phyloP scores from a whole-genome alignment of 2,113 vertebrate genomes.

The Callionymus lyra region DNA sequence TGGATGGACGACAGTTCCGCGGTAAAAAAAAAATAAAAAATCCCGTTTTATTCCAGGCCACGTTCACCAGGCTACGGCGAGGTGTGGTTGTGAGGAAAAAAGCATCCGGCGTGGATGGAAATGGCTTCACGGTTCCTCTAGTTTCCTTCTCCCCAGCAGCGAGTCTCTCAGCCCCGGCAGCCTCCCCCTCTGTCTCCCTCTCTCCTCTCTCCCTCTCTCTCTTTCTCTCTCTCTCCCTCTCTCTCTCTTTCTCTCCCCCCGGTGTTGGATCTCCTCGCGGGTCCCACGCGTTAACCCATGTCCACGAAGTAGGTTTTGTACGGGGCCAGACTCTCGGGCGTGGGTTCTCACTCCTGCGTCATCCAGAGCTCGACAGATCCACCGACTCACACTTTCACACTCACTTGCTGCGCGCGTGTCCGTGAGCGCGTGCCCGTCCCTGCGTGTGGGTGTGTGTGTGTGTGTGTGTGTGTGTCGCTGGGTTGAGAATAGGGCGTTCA shows the following conservation, averaged over 20 bases:
- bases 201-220: too few relatives aligned
- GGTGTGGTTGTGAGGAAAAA: too few relatives aligned
- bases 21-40: background rate
- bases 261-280: slow-evolving; percentile 2
- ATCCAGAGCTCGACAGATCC: slow-evolving; percentile 28
- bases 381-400: slow-evolving; percentile 8
- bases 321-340: background rate
- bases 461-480: too few relatives aligned
- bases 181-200: slow-evolving; percentile 27
- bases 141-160: slow-evolving; percentile 14
- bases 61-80: slow-evolving; percentile 2
- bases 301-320: slow-evolving; percentile 3
- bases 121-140: slow-evolving; percentile 61
- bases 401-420: too few relatives aligned
- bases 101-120: slow-evolving; percentile 41
- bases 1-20: background rate
- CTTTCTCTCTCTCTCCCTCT: background rate
- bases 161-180: slow-evolving; percentile 22
- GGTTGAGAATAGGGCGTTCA: slow-evolving; percentile 29
- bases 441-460: slow-evolving; percentile 1
- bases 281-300: slow-evolving; percentile 32
- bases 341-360: slow-evolving; percentile 33
- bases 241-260: slow-evolving; percentile 4
- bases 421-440: too few relatives aligned
- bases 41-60: slow-evolving; percentile 4